Percentiles rank a stretch among this genome's conserved stretches.
Conservation (phyloP, 2,113 vertebrate species). For the Motacilla alba region DNA sequence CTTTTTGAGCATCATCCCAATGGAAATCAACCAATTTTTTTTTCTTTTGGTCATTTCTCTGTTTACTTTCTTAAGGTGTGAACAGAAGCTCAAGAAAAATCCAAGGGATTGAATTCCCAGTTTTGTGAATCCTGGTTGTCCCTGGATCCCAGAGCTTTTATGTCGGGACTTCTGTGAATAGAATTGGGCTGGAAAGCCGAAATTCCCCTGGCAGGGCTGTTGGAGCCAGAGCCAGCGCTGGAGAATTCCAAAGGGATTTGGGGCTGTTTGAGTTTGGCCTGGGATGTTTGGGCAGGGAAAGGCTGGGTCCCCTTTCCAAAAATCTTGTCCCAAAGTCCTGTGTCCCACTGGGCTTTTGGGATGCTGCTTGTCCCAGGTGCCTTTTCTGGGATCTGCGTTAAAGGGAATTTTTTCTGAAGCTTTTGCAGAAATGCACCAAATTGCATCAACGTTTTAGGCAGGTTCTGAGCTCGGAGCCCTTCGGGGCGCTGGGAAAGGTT, state of each 20-base stretch:
- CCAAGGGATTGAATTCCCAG: neutral
- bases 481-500: rapidly evolving
- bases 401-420: neutral
- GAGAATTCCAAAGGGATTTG: neutral
- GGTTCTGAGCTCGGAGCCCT: neutral
- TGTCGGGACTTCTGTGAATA: neutral
- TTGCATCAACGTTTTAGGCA: rapidly evolving
- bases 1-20: neutral
- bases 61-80: neutral
- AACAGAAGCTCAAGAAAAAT: neutral
- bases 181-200: neutral
- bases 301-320: neutral
- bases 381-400: neutral
- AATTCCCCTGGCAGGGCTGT: neutral
- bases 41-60: neutral
- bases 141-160: neutral
- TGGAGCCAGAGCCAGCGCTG: rapidly evolving
- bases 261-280: neutral
- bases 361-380: neutral
- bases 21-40: neutral
- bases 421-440: rapidly evolving
- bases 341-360: neutral
- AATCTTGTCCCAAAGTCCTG: neutral
- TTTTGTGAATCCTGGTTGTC: neutral
- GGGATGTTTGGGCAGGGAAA: neutral